These are phyloP conservation scores for Zalophus californianus DNA, from an alignment of 2,797 vertebrate genomes.

Conservation along the genomic window DNA sequence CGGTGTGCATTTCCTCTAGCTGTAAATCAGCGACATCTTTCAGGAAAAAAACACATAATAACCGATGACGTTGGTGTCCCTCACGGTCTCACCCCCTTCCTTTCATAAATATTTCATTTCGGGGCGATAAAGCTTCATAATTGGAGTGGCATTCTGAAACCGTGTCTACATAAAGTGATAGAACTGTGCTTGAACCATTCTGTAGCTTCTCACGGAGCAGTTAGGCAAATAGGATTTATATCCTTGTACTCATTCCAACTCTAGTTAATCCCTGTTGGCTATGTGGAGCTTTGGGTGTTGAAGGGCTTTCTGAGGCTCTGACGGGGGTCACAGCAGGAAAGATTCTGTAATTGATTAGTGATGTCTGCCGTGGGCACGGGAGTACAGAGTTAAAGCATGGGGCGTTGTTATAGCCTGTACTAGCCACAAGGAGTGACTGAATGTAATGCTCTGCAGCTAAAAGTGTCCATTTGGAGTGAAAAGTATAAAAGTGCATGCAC, in stretches of 20 bases:
- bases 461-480: background rate
- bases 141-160: slow-evolving; percentile 57
- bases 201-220: slow-evolving; percentile 44
- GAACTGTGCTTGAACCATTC: background rate
- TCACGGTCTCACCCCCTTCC: background rate
- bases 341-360: slow-evolving; percentile 67
- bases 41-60: background rate
- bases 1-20: background rate
- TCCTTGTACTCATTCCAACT: slow-evolving; percentile 49
- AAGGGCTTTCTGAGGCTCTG: slow-evolving; percentile 48
- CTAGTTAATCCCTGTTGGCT: slow-evolving; percentile 38
- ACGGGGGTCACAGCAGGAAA: slow-evolving; percentile 41
- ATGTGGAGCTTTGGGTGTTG: slow-evolving; percentile 38
- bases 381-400: background rate
- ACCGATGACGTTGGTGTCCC: background rate
- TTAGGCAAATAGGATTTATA: slow-evolving; percentile 66
- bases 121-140: background rate
- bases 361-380: slow-evolving; percentile 58
- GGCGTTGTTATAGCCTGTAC: background rate
- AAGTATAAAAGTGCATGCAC: background rate
- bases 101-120: slow-evolving; percentile 63
- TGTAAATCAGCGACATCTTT: background rate
- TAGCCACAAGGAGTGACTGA: background rate
- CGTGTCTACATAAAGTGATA: slow-evolving; percentile 13
- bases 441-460: slow-evolving; percentile 4